Evolutionary conservation across 2,888 invertebrate genomes (phyloP), one percentile per base, ranked within the genome.

Genomic region (Apodemia duryi): DNA sequence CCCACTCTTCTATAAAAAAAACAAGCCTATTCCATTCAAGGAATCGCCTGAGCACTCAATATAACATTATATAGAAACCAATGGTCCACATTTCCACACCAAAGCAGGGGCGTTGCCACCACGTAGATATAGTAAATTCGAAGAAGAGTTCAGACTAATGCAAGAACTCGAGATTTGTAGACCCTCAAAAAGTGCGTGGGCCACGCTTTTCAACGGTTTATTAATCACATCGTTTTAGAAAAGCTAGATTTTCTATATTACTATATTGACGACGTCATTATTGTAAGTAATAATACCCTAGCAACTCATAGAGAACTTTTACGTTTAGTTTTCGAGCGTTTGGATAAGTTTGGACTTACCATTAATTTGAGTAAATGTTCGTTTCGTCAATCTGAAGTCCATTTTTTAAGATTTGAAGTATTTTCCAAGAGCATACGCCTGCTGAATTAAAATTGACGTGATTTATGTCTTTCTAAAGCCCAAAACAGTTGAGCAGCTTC

Each of bases 121-220:
- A 0, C 77, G 80, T 4, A 72, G 76, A 32, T 77, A 81, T 21
- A 43, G 62, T 2, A 73, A 73, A 6, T 81, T 80, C 0, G 78
- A 77, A 66, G 66, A 71, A 2, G 79, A 83, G 65, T 82, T 84
- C 69, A 60, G 70, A 3, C 3, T 60, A 0, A 77, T 84, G 79
- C 67, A 77, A 6, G 74, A 84, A 32, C 67, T 74, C 21, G 87
- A 83, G 0, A 83, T 87, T 11, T 82, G 82, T 51, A 74, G 84
- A 3, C 85, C 83, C 0, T 86, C 85, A 0, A 79, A 76, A 6
- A 83, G 83, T 51, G 69, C 73, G 2, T 51, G 51, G 51, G 13
- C 51, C 11, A 46, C 6, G 10, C 46, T 46, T 46, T 46, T 46
- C 46, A 46, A 46, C 49, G 49, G 49, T 49, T 49, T 49, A 49